Base-by-base conservation (phyloP, 2,888 invertebrate species). In the Lypha dubia region DNA sequence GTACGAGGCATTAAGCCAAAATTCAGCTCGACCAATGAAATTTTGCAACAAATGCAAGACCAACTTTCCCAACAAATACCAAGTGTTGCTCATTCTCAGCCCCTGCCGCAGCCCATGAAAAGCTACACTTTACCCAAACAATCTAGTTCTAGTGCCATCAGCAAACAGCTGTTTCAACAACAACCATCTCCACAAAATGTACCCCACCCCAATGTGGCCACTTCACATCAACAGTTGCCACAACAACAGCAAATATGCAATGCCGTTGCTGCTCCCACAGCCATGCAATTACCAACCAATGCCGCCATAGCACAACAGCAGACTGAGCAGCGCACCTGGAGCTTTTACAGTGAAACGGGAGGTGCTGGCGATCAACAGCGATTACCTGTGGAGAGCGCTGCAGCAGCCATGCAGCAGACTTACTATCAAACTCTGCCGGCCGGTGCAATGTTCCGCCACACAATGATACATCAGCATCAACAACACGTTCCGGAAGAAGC, bases 1-100 rank as follows among this genome's bases (percentile, higher is more conserved):
- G 97, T 98, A 1, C 94, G 97, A 0, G 97, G 97, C 0, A 97
- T 98, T 85, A 97, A 97, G 89, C 96, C 97, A n/a, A 95, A 96
- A 86, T 95, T 97, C 86, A 96, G 96, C 13, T 95, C 96, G 0
- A 95, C 95, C 6, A 96, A 95, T 85, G 96, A 96, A 88, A 96
- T 97, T 51, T 93, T 97, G 0, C 95, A 96, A 88, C 97, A 97
- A 90, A 95, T 97, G 93, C 96, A 96, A 90, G 95, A 95, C 76
- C 95, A 96, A 87, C 92, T 95, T 60, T 91, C 88, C 44, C 88
- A 90, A 74, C 89, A 90, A 77, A 90, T 91, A 87, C 91, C 91
- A 20, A 90, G 88, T 38, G 87, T 89, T 60, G 89, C 62, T 8
- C 82, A 82, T 20, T 85, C 81, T 7, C 82, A 90, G 79, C 88